Base-by-base conservation (phyloP, 1,140 invertebrate genomes). In the Drosophila quadrilineata region DNA sequence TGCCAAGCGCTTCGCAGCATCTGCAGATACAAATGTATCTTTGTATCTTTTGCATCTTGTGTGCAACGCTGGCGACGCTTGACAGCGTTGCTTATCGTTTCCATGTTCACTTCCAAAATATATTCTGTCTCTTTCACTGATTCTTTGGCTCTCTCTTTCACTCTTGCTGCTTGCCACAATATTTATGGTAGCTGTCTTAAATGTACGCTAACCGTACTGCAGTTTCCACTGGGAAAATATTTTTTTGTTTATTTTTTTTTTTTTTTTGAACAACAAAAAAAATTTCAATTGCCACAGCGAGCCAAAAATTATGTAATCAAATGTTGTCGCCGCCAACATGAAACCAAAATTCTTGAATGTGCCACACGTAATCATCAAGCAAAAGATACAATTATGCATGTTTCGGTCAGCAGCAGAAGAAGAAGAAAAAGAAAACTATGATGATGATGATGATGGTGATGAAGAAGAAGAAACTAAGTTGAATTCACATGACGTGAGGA, bases 401-500 rank as follows among this genome's bases (percentile, higher is more conserved):
- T 24, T n/a, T n/a, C n/a, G n/a, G n/a, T n/a, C n/a, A n/a, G n/a
- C n/a, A n/a, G n/a, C n/a, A n/a, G n/a, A n/a, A n/a, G n/a, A n/a
- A n/a, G n/a, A n/a, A n/a, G n/a, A n/a, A n/a, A n/a, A n/a, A n/a
- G n/a, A n/a, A n/a, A n/a, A n/a, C n/a, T n/a, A n/a, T n/a, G n/a
- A n/a, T n/a, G n/a, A n/a, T n/a, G n/a, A n/a, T n/a, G n/a, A n/a
- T n/a, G n/a, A n/a, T n/a, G n/a, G n/a, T n/a, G n/a, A n/a, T n/a
- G n/a, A n/a, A n/a, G n/a, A n/a, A n/a, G n/a, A n/a, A n/a, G 12
- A 16, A n/a, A 49, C 49, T 50, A 56, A 56, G 35, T 49, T n/a
- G n/a, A n/a, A n/a, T 75, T 70, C 72, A 76, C 73, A 59, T 84
- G 68, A 84, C 79, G 77, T 77, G 65, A 67, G 67, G 65, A 67